Base-by-base conservation (phyloP, 1,140 invertebrate genomes). In the Calycopis cecrops region DNA sequence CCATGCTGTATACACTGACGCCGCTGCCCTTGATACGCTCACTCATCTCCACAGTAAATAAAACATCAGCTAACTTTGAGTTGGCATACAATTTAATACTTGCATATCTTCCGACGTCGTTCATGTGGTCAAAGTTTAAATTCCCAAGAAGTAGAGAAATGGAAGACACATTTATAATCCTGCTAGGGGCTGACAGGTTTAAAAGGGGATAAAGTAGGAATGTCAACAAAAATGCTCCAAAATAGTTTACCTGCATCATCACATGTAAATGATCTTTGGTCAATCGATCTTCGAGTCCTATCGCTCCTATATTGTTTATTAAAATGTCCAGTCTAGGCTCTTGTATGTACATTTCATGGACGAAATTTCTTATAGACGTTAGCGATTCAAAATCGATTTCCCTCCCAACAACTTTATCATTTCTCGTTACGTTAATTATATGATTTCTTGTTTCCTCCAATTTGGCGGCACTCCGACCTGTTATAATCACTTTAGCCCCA, bases 401-500 rank as follows among this genome's bases (percentile, higher is more conserved):
- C 59, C 64, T 70, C 4, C 70, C 87, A 1, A 91, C 60, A 4
- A 95, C 62, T 79, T 92, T 79, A 12, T 88, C 85, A 33, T 85
- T 79, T 47, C 71, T 61, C 21, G 89, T 81, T 35, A 79, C 68
- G 35, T 62, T 59, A 2, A 89, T 79, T 55, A 95, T 94, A 4
- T 91, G 89, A 10, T 85, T 58, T 57, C 87, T 89, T 14, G 94
- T 92, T 52, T 82, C 76, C 63, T 90, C 68, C 1, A 92, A 91
- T 64, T 91, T 91, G 7, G 87, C 71, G 16, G 90, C 21, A 76
- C 92, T 90, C 59, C 95, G 83, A 74, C 95, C 96, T 8, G 94
- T 94, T 65, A 97, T 88, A 21, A 96, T 90, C 4, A 97, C 93
- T 65, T 89, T 89, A 35, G 95, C 95, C 1, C 95, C 95, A 80